Percentiles rank a stretch among this genome's conserved stretches.
Conservation (phyloP, 2,113 vertebrate genomes). For the Cinclus cinclus region DNA sequence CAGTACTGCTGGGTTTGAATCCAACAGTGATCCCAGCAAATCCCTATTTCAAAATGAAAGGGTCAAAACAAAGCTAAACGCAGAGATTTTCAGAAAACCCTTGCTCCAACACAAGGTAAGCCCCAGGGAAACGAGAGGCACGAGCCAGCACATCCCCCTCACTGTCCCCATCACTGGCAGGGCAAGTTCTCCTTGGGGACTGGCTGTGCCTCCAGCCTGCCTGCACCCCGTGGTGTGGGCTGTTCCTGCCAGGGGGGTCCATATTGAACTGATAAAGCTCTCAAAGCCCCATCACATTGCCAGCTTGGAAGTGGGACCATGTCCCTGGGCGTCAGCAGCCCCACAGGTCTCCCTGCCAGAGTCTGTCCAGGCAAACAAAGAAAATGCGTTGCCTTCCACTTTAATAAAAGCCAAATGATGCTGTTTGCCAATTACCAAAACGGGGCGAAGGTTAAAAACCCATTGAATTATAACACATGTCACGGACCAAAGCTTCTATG, state of each 20-base stretch:
- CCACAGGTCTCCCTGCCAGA: conserved; percentile 15
- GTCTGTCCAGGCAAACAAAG: conserved; percentile 34
- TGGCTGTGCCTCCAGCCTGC: not conserved
- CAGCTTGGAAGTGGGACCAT: not conserved
- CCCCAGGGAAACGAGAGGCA: not conserved
- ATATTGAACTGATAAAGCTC: not conserved
- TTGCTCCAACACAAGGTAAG: not conserved
- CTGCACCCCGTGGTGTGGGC: not conserved
- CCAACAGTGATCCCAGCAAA: fast-evolving
- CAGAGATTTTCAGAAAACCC: not conserved
- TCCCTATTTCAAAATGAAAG: not conserved
- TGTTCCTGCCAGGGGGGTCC: not conserved
- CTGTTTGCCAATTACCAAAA: conserved; percentile 68
- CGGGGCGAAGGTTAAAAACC: conserved; percentile 65
- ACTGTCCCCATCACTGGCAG: not conserved
- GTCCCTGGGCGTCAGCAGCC: not conserved
- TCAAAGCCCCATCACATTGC: not conserved
- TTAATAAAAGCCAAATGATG: conserved; percentile 74
- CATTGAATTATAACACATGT: conserved; percentile 68
- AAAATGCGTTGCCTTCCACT: conserved; percentile 45
- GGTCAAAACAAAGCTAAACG: not conserved
- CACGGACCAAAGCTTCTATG: conserved; percentile 67
- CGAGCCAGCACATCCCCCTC: fast-evolving
- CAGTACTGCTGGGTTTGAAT: not conserved
- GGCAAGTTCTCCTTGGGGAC: not conserved